These are phyloP conservation scores for Copidosoma floridanum DNA, from an alignment of 1,140 invertebrate species.

Conservation along the genomic window DNA sequence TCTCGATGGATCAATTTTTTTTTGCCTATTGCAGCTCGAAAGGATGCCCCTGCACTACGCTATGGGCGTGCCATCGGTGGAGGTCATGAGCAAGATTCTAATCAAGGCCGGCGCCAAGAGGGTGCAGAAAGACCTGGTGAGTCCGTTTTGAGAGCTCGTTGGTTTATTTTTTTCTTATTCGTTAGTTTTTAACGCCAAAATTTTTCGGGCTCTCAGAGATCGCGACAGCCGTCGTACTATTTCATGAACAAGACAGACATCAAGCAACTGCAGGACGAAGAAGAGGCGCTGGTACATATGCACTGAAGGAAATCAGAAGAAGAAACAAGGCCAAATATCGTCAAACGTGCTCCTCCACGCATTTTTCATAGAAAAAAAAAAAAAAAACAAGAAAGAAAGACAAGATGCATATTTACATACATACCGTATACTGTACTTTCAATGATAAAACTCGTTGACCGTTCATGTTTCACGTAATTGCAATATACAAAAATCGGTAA, in stretches of 20 bases:
- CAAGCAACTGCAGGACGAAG: constrained; percentile 77
- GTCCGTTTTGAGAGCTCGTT: constrained; percentile 10
- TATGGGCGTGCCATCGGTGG: constrained; percentile 82
- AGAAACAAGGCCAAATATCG: not conserved
- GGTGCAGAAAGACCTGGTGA: constrained; percentile 76
- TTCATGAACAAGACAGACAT: constrained; percentile 90
- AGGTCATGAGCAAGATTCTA: constrained; percentile 73
- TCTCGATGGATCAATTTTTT: too few relatives aligned
- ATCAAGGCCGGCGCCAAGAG: constrained; percentile 80
- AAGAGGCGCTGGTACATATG: constrained; percentile 59
- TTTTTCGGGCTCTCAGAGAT: constrained; percentile 69
- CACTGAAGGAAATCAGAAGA: constrained; percentile 12
- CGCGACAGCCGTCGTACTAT: constrained; percentile 86
- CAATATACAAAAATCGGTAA: too few relatives aligned
- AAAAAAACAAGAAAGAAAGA: too few relatives aligned
- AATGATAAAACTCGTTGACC: too few relatives aligned
- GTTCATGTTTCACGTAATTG: too few relatives aligned
- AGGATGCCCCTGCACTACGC: constrained; percentile 85
- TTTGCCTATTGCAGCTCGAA: constrained; percentile 72
- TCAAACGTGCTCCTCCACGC: not conserved
- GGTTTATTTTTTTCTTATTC: constrained; percentile 4
- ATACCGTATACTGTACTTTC: too few relatives aligned
- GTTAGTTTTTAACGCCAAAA: constrained; percentile 6
- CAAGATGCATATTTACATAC: too few relatives aligned
- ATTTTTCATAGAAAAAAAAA: not conserved